A percentile compares a stretch with the other conserved stretches of the same genome.
Evolutionary conservation across 2,888 invertebrate genomes (phyloP).

Genomic region (Drosophila kuntzei): DNA sequence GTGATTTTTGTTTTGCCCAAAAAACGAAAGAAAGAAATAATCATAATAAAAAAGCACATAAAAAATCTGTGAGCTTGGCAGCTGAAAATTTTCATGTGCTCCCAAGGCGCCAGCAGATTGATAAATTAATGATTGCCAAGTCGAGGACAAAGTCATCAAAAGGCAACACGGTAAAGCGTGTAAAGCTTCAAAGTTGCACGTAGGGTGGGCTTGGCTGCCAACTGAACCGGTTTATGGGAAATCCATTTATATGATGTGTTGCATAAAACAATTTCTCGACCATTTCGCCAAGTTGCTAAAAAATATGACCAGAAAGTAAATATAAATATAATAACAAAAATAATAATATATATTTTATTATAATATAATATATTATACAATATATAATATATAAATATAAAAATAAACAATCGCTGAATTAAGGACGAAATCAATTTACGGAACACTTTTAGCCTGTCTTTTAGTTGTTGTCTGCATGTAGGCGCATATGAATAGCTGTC

Average conservation of each 20-base stretch:
- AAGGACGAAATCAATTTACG: conserved; percentile 8
- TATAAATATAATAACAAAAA: no score
- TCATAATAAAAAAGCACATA: conserved; percentile 79
- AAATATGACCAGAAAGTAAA: background rate
- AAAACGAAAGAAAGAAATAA: conserved; percentile 69
- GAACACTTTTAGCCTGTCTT: conserved; percentile 30
- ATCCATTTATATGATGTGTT: conserved; percentile 65
- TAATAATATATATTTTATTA: background rate
- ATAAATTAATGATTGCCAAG: conserved; percentile 80
- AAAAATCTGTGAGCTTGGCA: conserved; percentile 70
- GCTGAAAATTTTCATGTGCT: conserved; percentile 75
- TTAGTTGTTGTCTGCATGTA: conserved; percentile 21
- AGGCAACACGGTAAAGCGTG: conserved; percentile 38
- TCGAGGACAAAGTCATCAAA: conserved; percentile 63
- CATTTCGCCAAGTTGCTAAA: conserved; percentile 16
- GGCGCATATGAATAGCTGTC: conserved; percentile 36
- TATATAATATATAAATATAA: background rate
- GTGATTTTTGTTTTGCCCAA: conserved; percentile 61
- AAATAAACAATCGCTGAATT: background rate
- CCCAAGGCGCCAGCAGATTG: conserved; percentile 76
- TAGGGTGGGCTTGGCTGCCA: conserved; percentile 10
- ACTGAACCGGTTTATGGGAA: conserved; percentile 61
- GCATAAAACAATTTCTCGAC: conserved; percentile 29
- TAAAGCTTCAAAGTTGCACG: conserved; percentile 52
- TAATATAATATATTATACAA: background rate